A percentile compares a stretch with the other conserved stretches of the same genome.
Evolutionary conservation across 2,113 vertebrate species (phyloP).

Genomic region (Myrmecophaga tridactyla): DNA sequence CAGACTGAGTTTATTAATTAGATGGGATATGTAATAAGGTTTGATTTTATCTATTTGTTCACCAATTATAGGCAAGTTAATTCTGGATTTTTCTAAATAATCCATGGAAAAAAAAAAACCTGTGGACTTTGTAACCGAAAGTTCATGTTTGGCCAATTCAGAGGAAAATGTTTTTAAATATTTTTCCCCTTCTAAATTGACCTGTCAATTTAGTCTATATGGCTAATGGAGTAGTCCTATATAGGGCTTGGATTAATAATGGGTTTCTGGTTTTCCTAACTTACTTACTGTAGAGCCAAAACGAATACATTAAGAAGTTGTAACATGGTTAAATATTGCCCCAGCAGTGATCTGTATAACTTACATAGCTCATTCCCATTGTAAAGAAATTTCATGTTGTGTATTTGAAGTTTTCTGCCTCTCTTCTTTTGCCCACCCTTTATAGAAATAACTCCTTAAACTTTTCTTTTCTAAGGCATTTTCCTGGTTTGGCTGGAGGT

Average conservation of each 20-base stretch:
- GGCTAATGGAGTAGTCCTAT: not conserved
- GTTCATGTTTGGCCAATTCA: not conserved
- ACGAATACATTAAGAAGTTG: not conserved
- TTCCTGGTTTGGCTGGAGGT: not conserved
- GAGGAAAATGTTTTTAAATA: not conserved
- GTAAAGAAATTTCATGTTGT: not conserved
- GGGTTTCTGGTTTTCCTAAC: not conserved
- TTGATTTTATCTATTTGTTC: not conserved
- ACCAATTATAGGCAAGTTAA: not conserved
- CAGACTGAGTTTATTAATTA: not conserved
- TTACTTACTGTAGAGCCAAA: not conserved
- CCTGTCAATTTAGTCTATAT: not conserved
- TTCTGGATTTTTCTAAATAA: not conserved
- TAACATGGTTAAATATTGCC: not conserved
- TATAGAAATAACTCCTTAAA: not conserved
- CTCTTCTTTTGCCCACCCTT: not conserved
- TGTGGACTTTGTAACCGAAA: not conserved
- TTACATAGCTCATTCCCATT: not conserved
- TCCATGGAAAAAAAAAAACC: not conserved
- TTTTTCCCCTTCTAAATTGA: not conserved
- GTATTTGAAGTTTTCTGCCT: slow-evolving; percentile 1
- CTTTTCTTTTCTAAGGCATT: not conserved
- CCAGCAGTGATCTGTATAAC: not conserved
- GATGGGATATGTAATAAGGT: no score
- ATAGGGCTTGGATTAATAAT: not conserved